These are phyloP conservation scores for Coecobrya sp. DNA, from an alignment of 2,888 invertebrate species.

Conservation along the genomic window DNA sequence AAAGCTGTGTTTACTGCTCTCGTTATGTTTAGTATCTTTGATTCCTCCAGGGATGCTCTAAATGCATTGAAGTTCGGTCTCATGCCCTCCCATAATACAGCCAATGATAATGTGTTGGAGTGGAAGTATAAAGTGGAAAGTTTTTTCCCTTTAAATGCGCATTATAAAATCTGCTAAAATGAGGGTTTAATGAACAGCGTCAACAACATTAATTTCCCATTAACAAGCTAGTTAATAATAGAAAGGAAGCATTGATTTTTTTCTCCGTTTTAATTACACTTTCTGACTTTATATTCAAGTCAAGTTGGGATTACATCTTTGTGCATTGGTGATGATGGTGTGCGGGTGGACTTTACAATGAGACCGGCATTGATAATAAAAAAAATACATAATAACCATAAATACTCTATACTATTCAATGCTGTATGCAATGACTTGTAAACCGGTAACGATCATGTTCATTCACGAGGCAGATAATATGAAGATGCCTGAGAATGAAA, in stretches of 20 bases:
- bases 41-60: neutral
- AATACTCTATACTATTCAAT: neutral
- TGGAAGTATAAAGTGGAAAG: neutral
- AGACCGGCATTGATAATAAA: neutral
- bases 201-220: slow-evolving; percentile 44
- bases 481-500: slow-evolving; percentile 32
- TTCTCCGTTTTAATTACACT: slow-evolving; percentile 28
- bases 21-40: neutral
- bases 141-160: neutral
- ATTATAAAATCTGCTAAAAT: neutral
- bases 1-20: too few relatives aligned
- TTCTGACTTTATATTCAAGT: neutral
- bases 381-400: too few relatives aligned
- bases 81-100: neutral
- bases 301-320: neutral
- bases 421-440: neutral
- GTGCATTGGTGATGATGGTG: neutral
- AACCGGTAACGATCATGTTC: slow-evolving; percentile 44
- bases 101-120: neutral
- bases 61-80: neutral
- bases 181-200: neutral
- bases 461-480: neutral
- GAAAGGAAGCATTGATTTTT: neutral
- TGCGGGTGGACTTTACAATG: neutral
- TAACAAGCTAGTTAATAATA: neutral